Percentiles rank a stretch among this genome's conserved stretches.
phyloP scores from a whole-genome alignment of 2,797 vertebrate genomes.

The Galagoides demidoff region DNA sequence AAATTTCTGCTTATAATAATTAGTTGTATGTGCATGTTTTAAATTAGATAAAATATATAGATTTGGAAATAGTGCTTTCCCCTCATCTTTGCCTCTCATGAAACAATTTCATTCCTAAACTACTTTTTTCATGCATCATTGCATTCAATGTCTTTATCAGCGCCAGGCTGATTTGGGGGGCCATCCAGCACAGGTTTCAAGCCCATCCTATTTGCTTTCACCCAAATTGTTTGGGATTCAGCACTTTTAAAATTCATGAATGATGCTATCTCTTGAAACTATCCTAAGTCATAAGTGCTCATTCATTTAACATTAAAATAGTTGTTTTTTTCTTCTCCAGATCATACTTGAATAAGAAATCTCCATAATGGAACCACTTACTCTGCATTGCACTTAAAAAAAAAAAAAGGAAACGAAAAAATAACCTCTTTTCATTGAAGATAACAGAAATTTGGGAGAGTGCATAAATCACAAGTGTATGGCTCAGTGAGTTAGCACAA shows the following conservation, averaged over 20 bases:
- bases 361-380: not conserved
- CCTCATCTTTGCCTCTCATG: not conserved
- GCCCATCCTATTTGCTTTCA: not conserved
- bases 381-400: not conserved
- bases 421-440: not conserved
- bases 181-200: not conserved
- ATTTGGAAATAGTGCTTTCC: not conserved
- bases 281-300: not conserved
- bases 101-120: not conserved
- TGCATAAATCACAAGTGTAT: rapidly evolving
- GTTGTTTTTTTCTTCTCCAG: not conserved
- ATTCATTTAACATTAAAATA: not conserved
- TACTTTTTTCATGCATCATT: not conserved
- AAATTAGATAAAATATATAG: not conserved
- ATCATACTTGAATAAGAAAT: not conserved
- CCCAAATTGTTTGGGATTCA: not conserved
- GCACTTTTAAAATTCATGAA: not conserved
- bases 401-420: not conserved
- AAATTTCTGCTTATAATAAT: not conserved
- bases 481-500: not conserved
- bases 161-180: not conserved
- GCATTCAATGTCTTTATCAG: not conserved
- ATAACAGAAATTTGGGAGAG: not conserved
- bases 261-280: not conserved
- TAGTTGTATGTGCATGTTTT: not conserved